These are phyloP conservation scores for Ceuthmochares aereus DNA, from an alignment of 2,113 vertebrate species.

Conservation along the genomic window DNA sequence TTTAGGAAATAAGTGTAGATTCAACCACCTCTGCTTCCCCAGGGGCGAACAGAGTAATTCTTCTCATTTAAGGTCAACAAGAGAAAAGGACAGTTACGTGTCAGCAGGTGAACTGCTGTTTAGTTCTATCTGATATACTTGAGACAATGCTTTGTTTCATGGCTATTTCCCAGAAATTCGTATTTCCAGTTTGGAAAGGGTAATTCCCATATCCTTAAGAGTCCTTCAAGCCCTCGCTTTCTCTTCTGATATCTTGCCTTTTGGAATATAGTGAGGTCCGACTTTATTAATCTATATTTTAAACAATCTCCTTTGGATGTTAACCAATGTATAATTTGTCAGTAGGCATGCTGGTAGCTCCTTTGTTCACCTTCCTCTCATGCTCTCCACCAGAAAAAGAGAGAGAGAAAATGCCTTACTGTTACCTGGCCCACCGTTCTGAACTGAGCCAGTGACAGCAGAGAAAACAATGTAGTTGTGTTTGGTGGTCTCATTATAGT, in stretches of 20 bases:
- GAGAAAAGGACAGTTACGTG: not conserved
- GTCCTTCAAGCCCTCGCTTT: not conserved
- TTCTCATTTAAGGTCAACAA: not conserved
- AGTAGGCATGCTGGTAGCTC: not conserved
- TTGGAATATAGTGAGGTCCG: not conserved
- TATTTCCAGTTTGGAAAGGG: not conserved
- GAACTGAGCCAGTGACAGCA: not conserved
- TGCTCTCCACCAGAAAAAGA: not conserved
- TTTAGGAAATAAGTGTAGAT: not conserved
- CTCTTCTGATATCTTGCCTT: not conserved
- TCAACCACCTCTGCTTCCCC: not conserved
- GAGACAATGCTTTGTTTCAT: not conserved
- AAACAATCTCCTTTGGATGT: not conserved
- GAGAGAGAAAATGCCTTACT: not conserved
- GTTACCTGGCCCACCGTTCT: not conserved
- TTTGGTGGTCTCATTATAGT: not conserved
- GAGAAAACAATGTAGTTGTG: not conserved
- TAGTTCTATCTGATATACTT: not conserved
- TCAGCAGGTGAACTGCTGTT: not conserved
- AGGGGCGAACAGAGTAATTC: not conserved
- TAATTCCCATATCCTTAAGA: not conserved
- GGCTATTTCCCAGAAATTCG: not conserved
- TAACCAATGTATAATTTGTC: not conserved
- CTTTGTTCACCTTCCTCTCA: not conserved
- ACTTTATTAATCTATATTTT: not conserved